Base-by-base conservation (phyloP, 2,888 invertebrate genomes). In the Hypomecis punctinalis region DNA sequence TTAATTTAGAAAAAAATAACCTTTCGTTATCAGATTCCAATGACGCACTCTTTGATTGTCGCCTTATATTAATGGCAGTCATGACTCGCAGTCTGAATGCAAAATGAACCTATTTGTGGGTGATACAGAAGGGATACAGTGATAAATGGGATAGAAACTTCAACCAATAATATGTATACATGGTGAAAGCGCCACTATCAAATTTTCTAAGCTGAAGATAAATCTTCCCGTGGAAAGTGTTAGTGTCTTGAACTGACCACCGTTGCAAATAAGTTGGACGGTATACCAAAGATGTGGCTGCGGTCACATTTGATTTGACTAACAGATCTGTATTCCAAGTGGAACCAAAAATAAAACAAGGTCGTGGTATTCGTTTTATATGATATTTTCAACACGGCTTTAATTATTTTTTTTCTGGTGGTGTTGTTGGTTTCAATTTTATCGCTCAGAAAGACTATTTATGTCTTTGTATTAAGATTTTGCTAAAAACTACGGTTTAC, bases 11-110 rank as follows among this genome's bases (percentile, higher is more conserved):
- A 37, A 36, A 49, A 49, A 49, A 7, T 39, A 4, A 42, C 6
- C 40, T 42, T 42, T 4, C 6, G 43, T 35, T 55, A 55, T 55
- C 55, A 55, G 55, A 55, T 55, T 11, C 45, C 36, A 5, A 35
- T 40, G 43, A 13, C 43, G 45, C 35, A 36, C 55, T 53, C 23
- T 37, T 55, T 8, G 55, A 45, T 11, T 11, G 45, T 59, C 43
- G 37, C 8, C 40, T 23, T 35, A 57, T 39, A 39, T 53, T 48
- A 54, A 54, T 39, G 54, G 39, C 33, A 39, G 39, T 49, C 43
- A 23, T 43, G 55, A 55, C 46, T 46, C 55, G 10, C 37, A 37
- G 13, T 36, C 45, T 36, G 55, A 46, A 55, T 55, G 23, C 36
- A 5, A 55, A 55, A 37, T 46, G 46, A 37, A 36, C 5, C 13